phyloP scores from a whole-genome alignment of 2,113 vertebrate genomes.

The Apteryx owenii region DNA sequence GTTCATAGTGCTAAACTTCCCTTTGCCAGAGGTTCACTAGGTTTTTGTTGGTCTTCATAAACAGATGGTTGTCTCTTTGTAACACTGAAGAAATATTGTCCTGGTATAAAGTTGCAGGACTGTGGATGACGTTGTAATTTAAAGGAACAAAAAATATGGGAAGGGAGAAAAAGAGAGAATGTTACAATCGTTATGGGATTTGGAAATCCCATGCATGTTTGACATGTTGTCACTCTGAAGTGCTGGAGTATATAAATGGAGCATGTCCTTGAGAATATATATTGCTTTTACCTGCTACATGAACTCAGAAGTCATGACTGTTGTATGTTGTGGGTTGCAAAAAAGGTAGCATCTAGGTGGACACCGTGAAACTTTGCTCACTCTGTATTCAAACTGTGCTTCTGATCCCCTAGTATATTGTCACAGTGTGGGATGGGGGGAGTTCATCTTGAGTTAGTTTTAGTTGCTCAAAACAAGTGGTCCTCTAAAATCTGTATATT shows the following conservation, averaged over 20 bases:
- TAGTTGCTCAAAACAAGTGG: background rate
- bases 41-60: background rate
- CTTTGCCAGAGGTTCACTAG: background rate
- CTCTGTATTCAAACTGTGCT: background rate
- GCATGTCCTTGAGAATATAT: background rate
- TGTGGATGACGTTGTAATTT: background rate
- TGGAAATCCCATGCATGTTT: constrained; percentile 14
- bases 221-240: background rate
- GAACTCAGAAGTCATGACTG: background rate
- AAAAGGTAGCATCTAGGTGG: background rate
- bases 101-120: background rate
- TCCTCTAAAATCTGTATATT: background rate
- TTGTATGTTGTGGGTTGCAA: background rate
- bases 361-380: background rate
- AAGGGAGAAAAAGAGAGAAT: background rate
- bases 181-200: constrained; percentile 8
- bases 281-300: background rate
- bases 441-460: background rate
- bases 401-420: background rate
- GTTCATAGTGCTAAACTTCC: background rate
- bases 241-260: background rate
- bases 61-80: background rate
- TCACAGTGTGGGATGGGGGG: background rate
- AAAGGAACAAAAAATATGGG: background rate
- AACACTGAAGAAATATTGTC: background rate